Percentiles rank a stretch among this genome's conserved stretches.
Evolutionary conservation across 2,113 vertebrate species (phyloP).

Genomic region (Callorhinus ursinus): DNA sequence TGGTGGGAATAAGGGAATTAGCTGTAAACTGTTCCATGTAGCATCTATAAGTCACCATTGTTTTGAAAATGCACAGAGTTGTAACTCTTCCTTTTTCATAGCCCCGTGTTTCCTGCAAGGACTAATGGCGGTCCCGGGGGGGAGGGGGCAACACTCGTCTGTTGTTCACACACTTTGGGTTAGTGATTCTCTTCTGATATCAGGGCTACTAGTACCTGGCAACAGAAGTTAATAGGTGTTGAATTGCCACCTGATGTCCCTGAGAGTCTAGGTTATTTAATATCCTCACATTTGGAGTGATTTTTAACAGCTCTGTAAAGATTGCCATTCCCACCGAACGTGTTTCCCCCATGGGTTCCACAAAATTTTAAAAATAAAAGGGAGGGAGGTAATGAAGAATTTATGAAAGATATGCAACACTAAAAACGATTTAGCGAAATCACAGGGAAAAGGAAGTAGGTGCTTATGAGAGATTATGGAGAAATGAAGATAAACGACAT

Average conservation of each 20-base stretch:
- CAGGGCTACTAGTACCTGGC: neutral
- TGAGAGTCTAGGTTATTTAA: neutral
- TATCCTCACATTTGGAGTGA: slow-evolving; percentile 57
- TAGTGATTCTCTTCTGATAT: neutral
- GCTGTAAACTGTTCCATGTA: neutral
- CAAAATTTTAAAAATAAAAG: slow-evolving; percentile 47
- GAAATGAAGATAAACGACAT: neutral
- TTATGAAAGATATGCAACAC: neutral
- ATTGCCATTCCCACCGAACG: neutral
- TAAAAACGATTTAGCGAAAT: neutral
- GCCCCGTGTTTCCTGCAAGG: neutral
- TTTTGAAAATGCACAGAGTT: neutral
- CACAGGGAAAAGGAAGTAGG: neutral
- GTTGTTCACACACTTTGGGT: neutral
- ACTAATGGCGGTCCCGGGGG: neutral
- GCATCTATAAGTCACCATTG: neutral
- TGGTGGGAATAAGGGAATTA: neutral
- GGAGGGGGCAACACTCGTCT: neutral
- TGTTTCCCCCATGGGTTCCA: neutral
- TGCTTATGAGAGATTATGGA: neutral
- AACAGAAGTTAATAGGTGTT: neutral
- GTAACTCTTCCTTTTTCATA: neutral
- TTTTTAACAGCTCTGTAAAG: slow-evolving; percentile 62
- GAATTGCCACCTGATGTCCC: slow-evolving; percentile 36
- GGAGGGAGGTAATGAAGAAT: neutral